Evolutionary conservation across 2,888 invertebrate species (phyloP).

Genomic region (Hypselothyrea guttata): DNA sequence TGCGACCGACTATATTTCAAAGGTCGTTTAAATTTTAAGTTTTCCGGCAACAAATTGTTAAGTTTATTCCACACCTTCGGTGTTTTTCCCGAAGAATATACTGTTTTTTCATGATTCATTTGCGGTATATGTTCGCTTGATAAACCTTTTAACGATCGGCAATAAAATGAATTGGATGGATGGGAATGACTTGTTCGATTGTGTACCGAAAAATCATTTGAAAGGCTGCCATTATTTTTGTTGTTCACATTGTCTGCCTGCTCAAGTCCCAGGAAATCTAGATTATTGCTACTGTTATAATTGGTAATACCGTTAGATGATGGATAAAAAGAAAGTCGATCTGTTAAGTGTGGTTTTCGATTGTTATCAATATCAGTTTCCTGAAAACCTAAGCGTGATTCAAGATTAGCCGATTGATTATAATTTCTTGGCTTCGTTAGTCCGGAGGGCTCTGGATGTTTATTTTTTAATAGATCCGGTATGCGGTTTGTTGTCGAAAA

Average conservation of each 20-base stretch:
- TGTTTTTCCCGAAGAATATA: constrained; percentile 28
- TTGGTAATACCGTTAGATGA: constrained; percentile 83
- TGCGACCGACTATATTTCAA: constrained; percentile 86
- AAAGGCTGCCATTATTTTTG: too few species aligned
- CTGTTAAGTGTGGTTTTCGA: constrained; percentile 84
- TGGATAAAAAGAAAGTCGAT: constrained; percentile 92
- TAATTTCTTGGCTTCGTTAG: too few species aligned
- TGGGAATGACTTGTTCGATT: too few species aligned
- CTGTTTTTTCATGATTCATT: too few species aligned
- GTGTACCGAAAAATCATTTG: too few species aligned
- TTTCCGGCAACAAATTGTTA: constrained; percentile 91
- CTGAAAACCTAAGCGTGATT: constrained; percentile 31
- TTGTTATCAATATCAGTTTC: constrained; percentile 66
- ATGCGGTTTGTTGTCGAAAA: constrained; percentile 21
- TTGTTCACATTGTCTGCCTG: constrained; percentile 10
- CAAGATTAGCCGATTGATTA: background rate
- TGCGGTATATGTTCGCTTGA: background rate
- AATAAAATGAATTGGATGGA: too few species aligned
- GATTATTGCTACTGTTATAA: constrained; percentile 77
- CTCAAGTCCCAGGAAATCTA: constrained; percentile 74
- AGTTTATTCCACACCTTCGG: constrained; percentile 83
- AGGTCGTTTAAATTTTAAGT: constrained; percentile 83
- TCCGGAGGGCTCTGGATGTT: constrained; percentile 6
- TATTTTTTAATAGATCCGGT: constrained; percentile 55
- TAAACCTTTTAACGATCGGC: too few species aligned